Conservation (phyloP, 2,888 invertebrate genomes). For the Drosophila buzzatii region DNA sequence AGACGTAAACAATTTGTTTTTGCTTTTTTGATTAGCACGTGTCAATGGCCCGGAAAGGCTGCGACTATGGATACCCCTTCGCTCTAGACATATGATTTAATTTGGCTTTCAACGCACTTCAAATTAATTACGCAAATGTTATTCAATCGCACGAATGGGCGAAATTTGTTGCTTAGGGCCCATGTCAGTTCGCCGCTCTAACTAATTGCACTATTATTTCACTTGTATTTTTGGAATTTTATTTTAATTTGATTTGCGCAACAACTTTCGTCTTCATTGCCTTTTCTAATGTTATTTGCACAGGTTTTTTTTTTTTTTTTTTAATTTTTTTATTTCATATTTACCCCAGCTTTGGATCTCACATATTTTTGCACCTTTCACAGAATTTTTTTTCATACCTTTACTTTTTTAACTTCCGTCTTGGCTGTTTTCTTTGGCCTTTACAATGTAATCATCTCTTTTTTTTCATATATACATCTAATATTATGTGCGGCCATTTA, state of each 20-base stretch:
- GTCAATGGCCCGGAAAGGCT: constrained; percentile 64
- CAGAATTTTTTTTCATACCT: constrained; percentile 63
- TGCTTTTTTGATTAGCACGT: constrained; percentile 54
- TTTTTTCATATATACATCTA: constrained; percentile 9
- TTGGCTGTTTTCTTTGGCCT: constrained; percentile 38
- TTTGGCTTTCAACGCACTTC: constrained; percentile 53
- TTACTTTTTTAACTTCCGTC: constrained; percentile 62
- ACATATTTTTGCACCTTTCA: constrained; percentile 75
- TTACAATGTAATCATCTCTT: constrained; percentile 59
- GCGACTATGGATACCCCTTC: background rate
- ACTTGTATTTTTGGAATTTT: constrained; percentile 61
- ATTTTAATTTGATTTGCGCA: constrained; percentile 74
- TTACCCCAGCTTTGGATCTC: constrained; percentile 12
- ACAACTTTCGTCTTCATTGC: constrained; percentile 80
- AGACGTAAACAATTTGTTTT: background rate
- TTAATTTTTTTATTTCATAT: constrained; percentile 5
- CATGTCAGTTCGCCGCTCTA: constrained; percentile 15
- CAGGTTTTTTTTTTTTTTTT: constrained; percentile 37
- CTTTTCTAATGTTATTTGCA: constrained; percentile 49
- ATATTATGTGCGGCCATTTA: constrained; percentile 59
- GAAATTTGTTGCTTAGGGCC: constrained; percentile 50
- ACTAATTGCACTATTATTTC: constrained; percentile 77
- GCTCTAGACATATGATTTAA: constrained; percentile 61
- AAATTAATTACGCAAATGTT: constrained; percentile 75
- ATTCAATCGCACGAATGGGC: constrained; percentile 67